phyloP scores from a whole-genome alignment of 2,113 vertebrate species.

The Octodon degus region DNA sequence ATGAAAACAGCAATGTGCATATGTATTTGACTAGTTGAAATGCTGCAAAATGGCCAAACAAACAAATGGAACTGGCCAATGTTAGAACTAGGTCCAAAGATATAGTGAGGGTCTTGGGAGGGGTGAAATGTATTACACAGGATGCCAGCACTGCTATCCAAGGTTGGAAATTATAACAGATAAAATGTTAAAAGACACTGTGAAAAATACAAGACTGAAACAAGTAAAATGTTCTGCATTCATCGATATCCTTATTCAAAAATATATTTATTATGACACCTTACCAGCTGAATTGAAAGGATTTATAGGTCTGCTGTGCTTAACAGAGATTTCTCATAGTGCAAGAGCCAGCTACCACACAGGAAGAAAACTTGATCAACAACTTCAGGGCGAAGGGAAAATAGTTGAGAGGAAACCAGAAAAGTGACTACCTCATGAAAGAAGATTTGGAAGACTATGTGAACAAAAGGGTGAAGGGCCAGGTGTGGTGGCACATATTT shows the following conservation, averaged over 20 bases:
- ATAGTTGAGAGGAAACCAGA: conserved; percentile 93
- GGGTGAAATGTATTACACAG: background rate
- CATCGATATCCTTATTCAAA: background rate
- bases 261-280: background rate
- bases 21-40: background rate
- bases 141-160: background rate
- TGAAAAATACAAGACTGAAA: background rate
- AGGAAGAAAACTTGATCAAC: conserved; percentile 95
- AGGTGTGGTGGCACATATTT: background rate
- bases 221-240: background rate
- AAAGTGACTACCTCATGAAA: conserved; percentile 95
- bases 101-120: background rate
- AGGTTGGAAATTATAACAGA: background rate
- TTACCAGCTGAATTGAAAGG: background rate
- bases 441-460: conserved; percentile 93
- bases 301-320: background rate
- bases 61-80: background rate
- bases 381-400: conserved; percentile 93
- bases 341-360: background rate
- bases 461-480: conserved; percentile 94
- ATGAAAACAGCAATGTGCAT: background rate
- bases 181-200: background rate
- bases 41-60: background rate
- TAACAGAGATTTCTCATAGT: background rate
- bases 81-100: background rate